Conservation (phyloP, 2,888 invertebrate species). For the Hemithea aestivaria region DNA sequence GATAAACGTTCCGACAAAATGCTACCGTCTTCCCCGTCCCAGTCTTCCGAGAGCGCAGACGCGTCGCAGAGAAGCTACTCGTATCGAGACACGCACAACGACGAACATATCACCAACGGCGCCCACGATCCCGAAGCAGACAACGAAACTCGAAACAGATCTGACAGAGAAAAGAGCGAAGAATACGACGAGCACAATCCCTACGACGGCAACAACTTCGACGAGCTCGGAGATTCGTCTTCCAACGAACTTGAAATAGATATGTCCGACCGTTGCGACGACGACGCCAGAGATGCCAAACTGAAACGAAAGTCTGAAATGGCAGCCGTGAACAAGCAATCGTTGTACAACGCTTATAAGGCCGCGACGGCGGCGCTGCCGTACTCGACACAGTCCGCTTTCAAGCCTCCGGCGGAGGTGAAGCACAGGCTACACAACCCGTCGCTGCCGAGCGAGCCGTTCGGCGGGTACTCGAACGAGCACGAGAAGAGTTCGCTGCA, state of each 20-base stretch:
- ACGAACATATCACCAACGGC: constrained; percentile 46
- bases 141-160: constrained; percentile 32
- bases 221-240: constrained; percentile 87
- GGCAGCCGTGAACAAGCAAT: constrained; percentile 71
- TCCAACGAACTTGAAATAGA: constrained; percentile 89
- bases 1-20: constrained; percentile 86
- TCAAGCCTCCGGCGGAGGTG: constrained; percentile 86
- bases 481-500: constrained; percentile 61
- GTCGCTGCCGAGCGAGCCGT: constrained; percentile 82
- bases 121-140: constrained; percentile 43
- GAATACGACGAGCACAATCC: constrained; percentile 66
- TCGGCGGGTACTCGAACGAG: constrained; percentile 84
- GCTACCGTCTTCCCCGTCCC: constrained; percentile 82
- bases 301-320: constrained; percentile 75
- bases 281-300: constrained; percentile 74
- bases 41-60: constrained; percentile 80
- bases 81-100: constrained; percentile 44
- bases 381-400: constrained; percentile 88
- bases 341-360: constrained; percentile 75
- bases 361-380: constrained; percentile 78
- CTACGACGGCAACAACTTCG: constrained; percentile 86
- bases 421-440: constrained; percentile 72
- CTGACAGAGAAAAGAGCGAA: constrained; percentile 59
- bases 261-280: constrained; percentile 85
- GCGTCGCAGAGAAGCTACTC: constrained; percentile 84